phyloP scores from a whole-genome alignment of 2,113 vertebrate species.

The Hystrix brachyura region DNA sequence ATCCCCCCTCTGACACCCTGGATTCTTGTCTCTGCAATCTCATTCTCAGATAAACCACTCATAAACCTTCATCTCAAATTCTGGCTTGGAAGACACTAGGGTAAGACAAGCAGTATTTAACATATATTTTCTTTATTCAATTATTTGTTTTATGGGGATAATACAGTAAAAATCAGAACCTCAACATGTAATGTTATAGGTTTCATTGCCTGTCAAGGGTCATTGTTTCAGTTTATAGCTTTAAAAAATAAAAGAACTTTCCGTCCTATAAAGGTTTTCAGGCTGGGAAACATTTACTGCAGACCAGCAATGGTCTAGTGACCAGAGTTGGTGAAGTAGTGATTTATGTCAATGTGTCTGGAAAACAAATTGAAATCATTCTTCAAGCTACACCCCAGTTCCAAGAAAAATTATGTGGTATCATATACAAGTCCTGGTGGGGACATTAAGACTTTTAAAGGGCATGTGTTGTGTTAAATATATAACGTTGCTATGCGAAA shows the following conservation, averaged over 20 bases:
- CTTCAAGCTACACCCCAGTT: slow-evolving; percentile 34
- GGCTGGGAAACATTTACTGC: slow-evolving; percentile 55
- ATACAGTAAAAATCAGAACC: slow-evolving; percentile 46
- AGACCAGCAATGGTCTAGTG: slow-evolving; percentile 43
- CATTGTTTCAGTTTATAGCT: slow-evolving; percentile 44
- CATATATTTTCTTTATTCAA: slow-evolving; percentile 23
- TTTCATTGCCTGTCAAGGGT: slow-evolving; percentile 52
- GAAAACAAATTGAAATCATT: slow-evolving; percentile 77
- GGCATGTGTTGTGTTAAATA: slow-evolving; percentile 44
- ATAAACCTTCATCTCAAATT: slow-evolving; percentile 23
- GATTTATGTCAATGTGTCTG: slow-evolving; percentile 73
- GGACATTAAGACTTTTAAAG: slow-evolving; percentile 63
- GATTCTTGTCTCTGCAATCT: neutral
- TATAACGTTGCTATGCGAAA: neutral
- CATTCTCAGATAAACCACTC: neutral
- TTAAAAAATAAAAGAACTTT: slow-evolving; percentile 66
- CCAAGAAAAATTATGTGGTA: slow-evolving; percentile 62
- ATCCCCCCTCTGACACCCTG: neutral
- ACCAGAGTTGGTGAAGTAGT: slow-evolving; percentile 53
- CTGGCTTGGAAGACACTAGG: neutral
- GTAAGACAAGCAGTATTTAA: neutral
- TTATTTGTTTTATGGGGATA: slow-evolving; percentile 69
- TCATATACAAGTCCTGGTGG: slow-evolving; percentile 59
- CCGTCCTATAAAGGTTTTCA: slow-evolving; percentile 50
- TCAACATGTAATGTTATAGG: neutral